These are phyloP conservation scores for Arrhamphus sclerolepis DNA, from an alignment of 2,797 vertebrate species.

Conservation along the genomic window DNA sequence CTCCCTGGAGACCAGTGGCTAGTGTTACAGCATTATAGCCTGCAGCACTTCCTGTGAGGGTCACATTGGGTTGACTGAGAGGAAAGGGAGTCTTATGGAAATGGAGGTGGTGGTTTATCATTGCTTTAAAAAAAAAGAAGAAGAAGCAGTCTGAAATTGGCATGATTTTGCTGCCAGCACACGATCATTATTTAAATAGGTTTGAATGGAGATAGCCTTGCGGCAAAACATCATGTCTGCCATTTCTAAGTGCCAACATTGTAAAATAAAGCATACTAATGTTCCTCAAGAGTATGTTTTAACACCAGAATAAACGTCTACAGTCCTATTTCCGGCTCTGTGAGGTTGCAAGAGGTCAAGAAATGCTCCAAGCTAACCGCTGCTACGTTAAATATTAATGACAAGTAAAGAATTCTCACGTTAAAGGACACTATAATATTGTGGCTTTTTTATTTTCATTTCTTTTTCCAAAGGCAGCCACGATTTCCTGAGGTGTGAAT, in stretches of 20 bases:
- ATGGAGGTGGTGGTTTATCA: slow-evolving; percentile 43
- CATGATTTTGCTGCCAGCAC: slow-evolving; percentile 22
- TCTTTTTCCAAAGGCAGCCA: too few species aligned
- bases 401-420: too few species aligned
- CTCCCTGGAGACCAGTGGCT: slow-evolving; percentile 50
- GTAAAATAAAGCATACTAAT: too few species aligned
- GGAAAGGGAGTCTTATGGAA: slow-evolving; percentile 47
- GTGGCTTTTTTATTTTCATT: too few species aligned
- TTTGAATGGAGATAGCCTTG: slow-evolving; percentile 38
- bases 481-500: too few species aligned
- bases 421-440: too few species aligned
- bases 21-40: slow-evolving; percentile 59
- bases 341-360: neutral
- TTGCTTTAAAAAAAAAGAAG: slow-evolving; percentile 35
- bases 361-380: neutral
- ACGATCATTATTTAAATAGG: slow-evolving; percentile 27
- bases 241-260: too few species aligned
- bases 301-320: too few species aligned
- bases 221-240: slow-evolving; percentile 20
- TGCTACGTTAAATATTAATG: slow-evolving; percentile 1
- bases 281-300: too few species aligned
- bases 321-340: neutral
- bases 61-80: slow-evolving; percentile 56
- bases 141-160: slow-evolving; percentile 30
- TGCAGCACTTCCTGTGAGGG: slow-evolving; percentile 67